Evolutionary conservation across 2,113 vertebrate genomes (phyloP).

Genomic region (Lates calcarifer): DNA sequence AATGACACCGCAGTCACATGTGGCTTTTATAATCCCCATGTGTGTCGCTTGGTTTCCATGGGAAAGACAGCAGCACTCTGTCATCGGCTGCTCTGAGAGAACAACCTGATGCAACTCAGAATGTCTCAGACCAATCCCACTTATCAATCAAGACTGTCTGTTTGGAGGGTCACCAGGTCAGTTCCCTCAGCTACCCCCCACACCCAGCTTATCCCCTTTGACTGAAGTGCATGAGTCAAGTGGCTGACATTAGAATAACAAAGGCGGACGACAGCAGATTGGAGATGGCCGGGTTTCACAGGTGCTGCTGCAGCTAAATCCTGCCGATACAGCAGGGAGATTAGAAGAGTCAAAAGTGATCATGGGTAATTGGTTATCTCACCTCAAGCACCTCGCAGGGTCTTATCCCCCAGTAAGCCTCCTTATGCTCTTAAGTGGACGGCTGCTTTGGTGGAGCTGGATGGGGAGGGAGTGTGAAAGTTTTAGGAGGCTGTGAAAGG

Average conservation of each 20-base stretch:
- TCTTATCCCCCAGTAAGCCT: slow-evolving; percentile 83
- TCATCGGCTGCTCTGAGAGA: slow-evolving; percentile 10
- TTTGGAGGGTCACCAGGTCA: slow-evolving; percentile 45
- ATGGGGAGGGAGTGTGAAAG: slow-evolving; percentile 63
- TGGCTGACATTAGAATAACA: slow-evolving; percentile 85
- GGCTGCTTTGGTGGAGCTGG: slow-evolving; percentile 66
- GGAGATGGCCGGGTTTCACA: slow-evolving; percentile 78
- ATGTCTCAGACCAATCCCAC: slow-evolving; percentile 32
- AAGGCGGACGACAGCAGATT: slow-evolving; percentile 75
- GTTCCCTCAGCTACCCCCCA: slow-evolving; percentile 3
- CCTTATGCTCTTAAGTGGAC: slow-evolving; percentile 83
- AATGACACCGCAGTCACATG: slow-evolving; percentile 45
- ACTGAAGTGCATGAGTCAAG: slow-evolving; percentile 78
- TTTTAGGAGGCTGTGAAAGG: slow-evolving; percentile 81
- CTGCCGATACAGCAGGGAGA: slow-evolving; percentile 76
- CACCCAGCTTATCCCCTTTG: slow-evolving; percentile 66
- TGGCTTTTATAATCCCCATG: slow-evolving; percentile 51
- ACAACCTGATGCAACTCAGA: background rate
- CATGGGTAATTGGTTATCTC: slow-evolving; percentile 86
- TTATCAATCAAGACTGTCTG: slow-evolving; percentile 23
- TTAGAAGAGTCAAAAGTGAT: slow-evolving; percentile 87
- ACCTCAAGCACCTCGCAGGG: slow-evolving; percentile 80
- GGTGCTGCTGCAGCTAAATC: slow-evolving; percentile 81
- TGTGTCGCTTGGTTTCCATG: slow-evolving; percentile 34
- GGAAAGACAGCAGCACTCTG: slow-evolving; percentile 41